phyloP scores from a whole-genome alignment of 2,113 vertebrate genomes.

The Rhea americana region DNA sequence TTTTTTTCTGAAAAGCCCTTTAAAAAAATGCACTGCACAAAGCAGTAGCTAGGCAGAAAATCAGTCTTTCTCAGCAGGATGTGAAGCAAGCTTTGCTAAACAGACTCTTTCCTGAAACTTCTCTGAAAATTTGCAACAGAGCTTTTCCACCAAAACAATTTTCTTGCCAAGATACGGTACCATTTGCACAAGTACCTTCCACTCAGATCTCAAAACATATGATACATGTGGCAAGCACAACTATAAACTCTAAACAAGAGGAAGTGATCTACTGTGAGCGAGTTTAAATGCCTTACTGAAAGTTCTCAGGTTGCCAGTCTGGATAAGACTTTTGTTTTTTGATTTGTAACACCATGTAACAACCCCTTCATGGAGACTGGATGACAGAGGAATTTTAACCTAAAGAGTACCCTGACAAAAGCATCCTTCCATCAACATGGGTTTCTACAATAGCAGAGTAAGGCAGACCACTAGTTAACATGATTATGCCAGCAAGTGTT shows the following conservation, averaged over 20 bases:
- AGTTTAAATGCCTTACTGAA: not conserved
- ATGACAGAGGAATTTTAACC: not conserved
- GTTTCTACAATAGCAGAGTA: not conserved
- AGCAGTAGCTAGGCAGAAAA: not conserved
- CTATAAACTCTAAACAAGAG: not conserved
- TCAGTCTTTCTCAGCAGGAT: not conserved
- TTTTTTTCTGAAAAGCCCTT: not conserved
- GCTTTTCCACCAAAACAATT: not conserved
- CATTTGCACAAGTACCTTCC: not conserved
- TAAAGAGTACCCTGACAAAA: not conserved
- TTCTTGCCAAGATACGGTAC: not conserved
- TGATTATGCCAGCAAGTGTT: not conserved
- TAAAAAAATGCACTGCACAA: not conserved
- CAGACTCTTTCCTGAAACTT: not conserved
- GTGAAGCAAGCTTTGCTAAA: not conserved
- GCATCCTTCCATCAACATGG: not conserved
- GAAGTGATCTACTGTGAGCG: accelerated
- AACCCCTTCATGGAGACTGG: accelerated
- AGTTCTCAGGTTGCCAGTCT: accelerated
- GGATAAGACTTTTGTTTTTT: not conserved
- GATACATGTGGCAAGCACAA: not conserved
- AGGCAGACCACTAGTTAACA: not conserved
- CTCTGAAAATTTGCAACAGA: not conserved
- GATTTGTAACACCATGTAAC: accelerated
- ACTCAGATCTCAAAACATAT: not conserved